phyloP scores from a whole-genome alignment of 2,888 invertebrate genomes.

The Drosophila kambysellisi region DNA sequence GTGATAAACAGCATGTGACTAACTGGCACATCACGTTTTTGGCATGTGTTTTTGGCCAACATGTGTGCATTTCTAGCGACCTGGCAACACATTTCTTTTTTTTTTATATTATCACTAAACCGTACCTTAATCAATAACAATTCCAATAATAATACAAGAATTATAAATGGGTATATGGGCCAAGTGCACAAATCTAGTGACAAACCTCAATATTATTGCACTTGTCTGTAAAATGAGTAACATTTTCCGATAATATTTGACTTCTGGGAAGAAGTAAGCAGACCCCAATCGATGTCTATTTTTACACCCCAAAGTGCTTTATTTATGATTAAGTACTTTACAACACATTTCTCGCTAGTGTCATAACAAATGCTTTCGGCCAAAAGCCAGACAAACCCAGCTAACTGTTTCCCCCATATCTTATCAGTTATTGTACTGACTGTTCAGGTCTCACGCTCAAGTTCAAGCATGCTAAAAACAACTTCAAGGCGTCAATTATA shows the following conservation, averaged over 20 bases:
- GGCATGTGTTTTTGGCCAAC: background rate
- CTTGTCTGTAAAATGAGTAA: conserved; percentile 14
- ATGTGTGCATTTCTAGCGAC: conserved; percentile 6
- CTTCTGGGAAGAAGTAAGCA: conserved; percentile 12
- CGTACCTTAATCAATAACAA: conserved; percentile 6
- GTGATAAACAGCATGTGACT: conserved; percentile 56
- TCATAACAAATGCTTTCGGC: conserved; percentile 33
- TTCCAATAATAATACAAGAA: background rate
- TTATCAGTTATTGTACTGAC: conserved; percentile 38
- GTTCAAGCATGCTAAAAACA: conserved; percentile 35
- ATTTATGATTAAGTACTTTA: conserved; percentile 16
- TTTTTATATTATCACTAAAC: background rate
- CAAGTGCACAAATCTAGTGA: background rate
- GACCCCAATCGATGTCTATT: conserved; percentile 28
- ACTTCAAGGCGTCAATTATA: conserved; percentile 26
- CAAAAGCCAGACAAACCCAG: conserved; percentile 18
- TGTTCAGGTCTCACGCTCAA: conserved; percentile 28
- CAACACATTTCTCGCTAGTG: conserved; percentile 23
- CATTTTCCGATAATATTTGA: background rate
- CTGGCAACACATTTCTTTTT: conserved; percentile 21
- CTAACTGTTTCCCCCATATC: conserved; percentile 18
- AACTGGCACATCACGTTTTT: conserved; percentile 47
- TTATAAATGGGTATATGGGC: background rate
- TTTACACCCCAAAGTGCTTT: conserved; percentile 30
- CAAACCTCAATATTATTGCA: conserved; percentile 11